These are phyloP conservation scores for Battus philenor DNA, from an alignment of 1,140 invertebrate genomes.

Conservation along the genomic window DNA sequence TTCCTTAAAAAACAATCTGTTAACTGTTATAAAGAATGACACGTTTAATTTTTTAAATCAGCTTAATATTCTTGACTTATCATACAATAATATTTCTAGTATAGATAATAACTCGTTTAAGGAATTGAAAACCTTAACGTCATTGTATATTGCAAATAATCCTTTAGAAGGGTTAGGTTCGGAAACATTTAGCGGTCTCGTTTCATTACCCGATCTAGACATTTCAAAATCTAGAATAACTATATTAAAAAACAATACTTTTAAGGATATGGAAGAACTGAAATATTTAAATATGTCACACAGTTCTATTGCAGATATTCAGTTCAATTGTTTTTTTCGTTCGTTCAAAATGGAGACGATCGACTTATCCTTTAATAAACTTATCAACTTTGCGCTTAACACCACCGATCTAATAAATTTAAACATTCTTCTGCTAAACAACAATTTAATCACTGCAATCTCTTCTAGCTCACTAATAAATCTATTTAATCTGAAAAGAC, in stretches of 20 bases:
- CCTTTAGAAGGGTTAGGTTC: conserved; percentile 30
- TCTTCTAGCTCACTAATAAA: conserved; percentile 20
- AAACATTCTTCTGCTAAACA: conserved; percentile 31
- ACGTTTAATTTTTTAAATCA: conserved; percentile 25
- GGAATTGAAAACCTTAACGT: conserved; percentile 24
- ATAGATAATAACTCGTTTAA: conserved; percentile 37
- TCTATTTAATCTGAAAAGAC: conserved; percentile 22
- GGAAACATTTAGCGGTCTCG: conserved; percentile 36
- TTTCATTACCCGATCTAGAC: conserved; percentile 35
- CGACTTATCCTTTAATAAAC: conserved; percentile 46
- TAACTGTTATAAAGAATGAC: conserved; percentile 27
- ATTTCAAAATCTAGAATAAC: conserved; percentile 32
- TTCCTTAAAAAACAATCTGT: conserved; percentile 24
- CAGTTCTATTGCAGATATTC: conserved; percentile 30
- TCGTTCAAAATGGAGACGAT: conserved; percentile 30
- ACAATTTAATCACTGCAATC: conserved; percentile 37
- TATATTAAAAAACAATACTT: conserved; percentile 36
- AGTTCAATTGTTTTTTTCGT: conserved; percentile 39
- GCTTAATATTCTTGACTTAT: conserved; percentile 41
- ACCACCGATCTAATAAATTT: conserved; percentile 32
- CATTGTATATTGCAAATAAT: conserved; percentile 43
- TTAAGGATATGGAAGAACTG: conserved; percentile 39
- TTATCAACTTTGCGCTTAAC: conserved; percentile 34
- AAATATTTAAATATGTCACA: conserved; percentile 40
- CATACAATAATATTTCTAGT: conserved; percentile 40